These are phyloP conservation scores for Brachionus manjavacas DNA, from an alignment of 1,140 invertebrate species.

Conservation along the genomic window DNA sequence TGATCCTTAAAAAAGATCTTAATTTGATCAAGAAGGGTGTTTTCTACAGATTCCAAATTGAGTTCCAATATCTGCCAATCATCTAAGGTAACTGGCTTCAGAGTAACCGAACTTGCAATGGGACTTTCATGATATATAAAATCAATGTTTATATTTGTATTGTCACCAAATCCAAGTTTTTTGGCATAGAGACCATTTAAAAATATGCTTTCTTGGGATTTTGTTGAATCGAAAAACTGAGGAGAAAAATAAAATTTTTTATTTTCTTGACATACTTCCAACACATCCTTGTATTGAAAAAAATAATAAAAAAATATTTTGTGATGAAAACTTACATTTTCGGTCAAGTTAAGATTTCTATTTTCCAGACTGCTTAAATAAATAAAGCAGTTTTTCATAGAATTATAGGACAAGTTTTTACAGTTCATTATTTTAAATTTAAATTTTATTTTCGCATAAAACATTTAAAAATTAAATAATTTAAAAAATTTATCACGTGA, in stretches of 20 bases:
- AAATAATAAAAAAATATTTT: not conserved
- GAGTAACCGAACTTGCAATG: not conserved
- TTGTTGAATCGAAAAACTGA: not conserved
- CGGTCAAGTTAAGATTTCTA: not conserved
- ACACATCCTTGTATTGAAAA: not conserved
- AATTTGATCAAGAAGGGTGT: constrained; percentile 8
- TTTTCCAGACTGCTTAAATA: not conserved
- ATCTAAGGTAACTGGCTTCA: not conserved
- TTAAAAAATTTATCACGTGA: not conserved
- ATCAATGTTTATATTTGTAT: not conserved
- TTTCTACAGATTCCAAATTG: constrained; percentile 13
- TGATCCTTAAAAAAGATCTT: constrained; percentile 19
- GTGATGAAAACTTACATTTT: not conserved
- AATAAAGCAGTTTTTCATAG: constrained; percentile 10
- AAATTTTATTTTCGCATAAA: not conserved
- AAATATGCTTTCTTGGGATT: not conserved
- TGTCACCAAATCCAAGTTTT: not conserved
- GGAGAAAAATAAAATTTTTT: not conserved
- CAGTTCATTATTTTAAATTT: not conserved
- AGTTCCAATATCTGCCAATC: constrained; percentile 34
- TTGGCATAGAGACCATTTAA: constrained; percentile 7
- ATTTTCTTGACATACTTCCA: not conserved
- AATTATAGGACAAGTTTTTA: not conserved
- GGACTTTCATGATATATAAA: not conserved
- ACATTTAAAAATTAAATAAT: not conserved